Base-by-base conservation (phyloP, 1,140 invertebrate species). In the Eupeodes corollae region DNA sequence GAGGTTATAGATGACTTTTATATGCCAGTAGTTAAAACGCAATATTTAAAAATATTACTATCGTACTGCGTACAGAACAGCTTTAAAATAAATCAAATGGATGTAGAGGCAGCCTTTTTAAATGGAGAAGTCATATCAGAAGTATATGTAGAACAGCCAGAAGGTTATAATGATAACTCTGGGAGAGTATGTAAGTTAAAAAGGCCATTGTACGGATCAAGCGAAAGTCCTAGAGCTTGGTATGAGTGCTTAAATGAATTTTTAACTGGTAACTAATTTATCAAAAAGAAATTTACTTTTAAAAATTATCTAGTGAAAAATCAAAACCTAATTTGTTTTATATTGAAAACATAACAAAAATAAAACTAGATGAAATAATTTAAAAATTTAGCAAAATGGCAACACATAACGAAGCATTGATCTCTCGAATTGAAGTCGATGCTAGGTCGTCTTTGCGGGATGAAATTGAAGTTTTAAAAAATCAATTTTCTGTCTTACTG, bases 61-160 rank as follows among this genome's bases (percentile, higher is more conserved):
- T 47, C 58, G 5, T 41, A 70, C 48, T 53, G 66, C 49, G 55
- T 19, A 52, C 33, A 53, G 57, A 49, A 47, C 40, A 53, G 52
- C 52, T 42, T 61, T 32, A 14, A 54, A 46, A 44, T 61, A 30
- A 30, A 52, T 30, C 61, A 60, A 37, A 51, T 60, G 38, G 63
- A 69, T 55, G 51, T 61, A 3, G 59, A 55, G 44, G 67, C 59
- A 14, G 67, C 68, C 1, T 70, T 68, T 52, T 46, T 69, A 6
- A 50, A 73, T 56, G 69, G 63, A 15, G 42, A 56, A 9, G 42
- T 74, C 9, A 49, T 70, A 14, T 70, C 73, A 55, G 58, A 57
- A 33, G 57, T 74, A 0, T 73, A 58, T 44, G 62, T 73, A 53
- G 26, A 58, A 40, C 56, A 61, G 47, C 68, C 70, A 14, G 49